These are phyloP conservation scores for Dryas iulia DNA, from an alignment of 1,140 invertebrate species.

Conservation along the genomic window DNA sequence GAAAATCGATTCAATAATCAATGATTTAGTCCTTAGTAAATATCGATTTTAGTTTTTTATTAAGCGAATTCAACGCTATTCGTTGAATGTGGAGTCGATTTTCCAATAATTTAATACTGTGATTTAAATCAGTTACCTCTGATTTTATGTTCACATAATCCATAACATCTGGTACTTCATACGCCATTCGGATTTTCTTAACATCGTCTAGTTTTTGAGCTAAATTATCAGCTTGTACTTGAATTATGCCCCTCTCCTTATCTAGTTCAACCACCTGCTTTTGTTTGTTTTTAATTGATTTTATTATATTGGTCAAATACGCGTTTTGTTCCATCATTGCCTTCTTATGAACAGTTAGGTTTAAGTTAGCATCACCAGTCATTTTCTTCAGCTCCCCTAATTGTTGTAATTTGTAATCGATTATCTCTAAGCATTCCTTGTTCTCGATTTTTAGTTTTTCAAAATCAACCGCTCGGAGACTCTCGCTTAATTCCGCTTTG, in stretches of 20 bases:
- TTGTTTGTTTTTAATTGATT: slow-evolving; percentile 52
- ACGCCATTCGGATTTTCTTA: slow-evolving; percentile 54
- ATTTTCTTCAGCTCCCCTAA: slow-evolving; percentile 77
- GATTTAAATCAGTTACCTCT: slow-evolving; percentile 74
- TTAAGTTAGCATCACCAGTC: slow-evolving; percentile 75
- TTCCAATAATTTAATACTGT: slow-evolving; percentile 72
- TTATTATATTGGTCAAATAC: slow-evolving; percentile 56
- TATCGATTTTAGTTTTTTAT: slow-evolving; percentile 49
- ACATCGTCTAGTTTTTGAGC: slow-evolving; percentile 55
- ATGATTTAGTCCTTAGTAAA: background rate
- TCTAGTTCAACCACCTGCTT: slow-evolving; percentile 42
- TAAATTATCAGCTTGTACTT: slow-evolving; percentile 53
- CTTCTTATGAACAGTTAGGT: slow-evolving; percentile 74
- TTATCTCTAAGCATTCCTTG: slow-evolving; percentile 62
- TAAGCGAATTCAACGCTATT: slow-evolving; percentile 57
- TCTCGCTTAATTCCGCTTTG: slow-evolving; percentile 75
- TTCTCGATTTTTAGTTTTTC: slow-evolving; percentile 81
- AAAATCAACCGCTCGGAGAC: slow-evolving; percentile 78
- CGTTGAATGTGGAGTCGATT: slow-evolving; percentile 76
- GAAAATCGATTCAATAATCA: background rate
- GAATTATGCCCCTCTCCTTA: slow-evolving; percentile 52
- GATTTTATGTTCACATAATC: slow-evolving; percentile 80
- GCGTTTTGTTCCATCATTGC: slow-evolving; percentile 68
- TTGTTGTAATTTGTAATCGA: slow-evolving; percentile 72
- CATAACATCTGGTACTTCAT: slow-evolving; percentile 79